Evolutionary conservation across 2,113 vertebrate genomes (phyloP).

Genomic region (Ptilonorhynchus violaceus): DNA sequence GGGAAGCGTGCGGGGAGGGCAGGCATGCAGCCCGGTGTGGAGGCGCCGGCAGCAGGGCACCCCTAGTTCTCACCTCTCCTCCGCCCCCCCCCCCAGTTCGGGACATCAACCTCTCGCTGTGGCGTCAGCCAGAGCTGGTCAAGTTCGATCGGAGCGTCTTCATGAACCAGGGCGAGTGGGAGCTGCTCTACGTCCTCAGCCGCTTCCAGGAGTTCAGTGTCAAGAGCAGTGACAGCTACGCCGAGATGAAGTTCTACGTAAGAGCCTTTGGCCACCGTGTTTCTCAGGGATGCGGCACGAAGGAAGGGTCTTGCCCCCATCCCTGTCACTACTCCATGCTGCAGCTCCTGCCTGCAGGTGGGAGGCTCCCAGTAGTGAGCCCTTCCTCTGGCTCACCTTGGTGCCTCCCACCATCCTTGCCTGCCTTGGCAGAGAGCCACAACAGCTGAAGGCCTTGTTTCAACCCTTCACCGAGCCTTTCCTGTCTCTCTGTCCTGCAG

Average conservation of each 20-base stretch:
- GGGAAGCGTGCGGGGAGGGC: background rate
- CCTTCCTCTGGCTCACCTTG: background rate
- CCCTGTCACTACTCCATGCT: background rate
- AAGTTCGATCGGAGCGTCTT: conserved; percentile 87
- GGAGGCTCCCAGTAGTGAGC: background rate
- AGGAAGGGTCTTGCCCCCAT: background rate
- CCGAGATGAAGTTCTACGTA: conserved; percentile 96
- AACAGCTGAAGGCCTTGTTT: background rate
- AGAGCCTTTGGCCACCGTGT: background rate
- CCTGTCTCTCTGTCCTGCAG: conserved; percentile 55
- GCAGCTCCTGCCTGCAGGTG: background rate
- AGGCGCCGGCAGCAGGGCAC: background rate
- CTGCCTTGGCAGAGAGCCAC: background rate
- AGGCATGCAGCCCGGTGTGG: background rate
- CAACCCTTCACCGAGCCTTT: background rate
- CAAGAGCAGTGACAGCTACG: conserved; percentile 80
- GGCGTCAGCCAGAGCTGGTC: conserved; percentile 86
- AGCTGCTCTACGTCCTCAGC: conserved; percentile 88
- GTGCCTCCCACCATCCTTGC: background rate
- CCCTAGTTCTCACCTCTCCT: background rate
- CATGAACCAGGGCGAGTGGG: conserved; percentile 99
- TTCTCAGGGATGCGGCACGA: background rate
- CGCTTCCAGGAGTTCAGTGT: conserved; percentile 86
- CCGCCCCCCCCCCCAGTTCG: conserved; percentile 73
- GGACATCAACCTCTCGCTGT: conserved; percentile 95